These are phyloP conservation scores for Percina caprodes DNA, from an alignment of 2,113 vertebrate species.

Conservation along the genomic window DNA sequence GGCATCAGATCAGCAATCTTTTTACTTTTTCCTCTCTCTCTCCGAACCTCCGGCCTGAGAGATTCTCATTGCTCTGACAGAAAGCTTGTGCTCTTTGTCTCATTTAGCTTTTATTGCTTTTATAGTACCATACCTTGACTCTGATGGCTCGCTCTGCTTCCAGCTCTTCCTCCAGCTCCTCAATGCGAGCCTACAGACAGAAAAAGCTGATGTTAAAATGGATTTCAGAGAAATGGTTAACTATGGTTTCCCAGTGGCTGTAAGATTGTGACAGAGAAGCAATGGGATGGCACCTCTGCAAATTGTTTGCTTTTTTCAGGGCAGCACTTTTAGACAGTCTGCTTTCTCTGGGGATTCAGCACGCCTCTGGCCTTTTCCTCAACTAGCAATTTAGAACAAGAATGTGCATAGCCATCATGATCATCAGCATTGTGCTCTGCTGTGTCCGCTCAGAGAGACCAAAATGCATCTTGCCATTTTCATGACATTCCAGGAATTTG, in stretches of 20 bases:
- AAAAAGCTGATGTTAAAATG: constrained; percentile 16
- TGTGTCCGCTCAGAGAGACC: constrained; percentile 25
- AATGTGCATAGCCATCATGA: constrained; percentile 74
- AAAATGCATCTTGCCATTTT: constrained; percentile 34
- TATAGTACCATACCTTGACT: constrained; percentile 78
- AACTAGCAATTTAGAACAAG: constrained; percentile 81
- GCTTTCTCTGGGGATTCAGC: constrained; percentile 63
- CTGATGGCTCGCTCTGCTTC: constrained; percentile 83
- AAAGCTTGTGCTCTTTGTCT: constrained; percentile 25
- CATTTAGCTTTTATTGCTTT: not conserved
- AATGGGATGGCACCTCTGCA: constrained; percentile 35
- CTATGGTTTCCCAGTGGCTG: constrained; percentile 21
- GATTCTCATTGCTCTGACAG: not conserved
- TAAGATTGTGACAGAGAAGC: constrained; percentile 40
- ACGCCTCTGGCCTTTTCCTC: constrained; percentile 66
- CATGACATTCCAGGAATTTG: constrained; percentile 57
- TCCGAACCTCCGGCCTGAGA: constrained; percentile 6
- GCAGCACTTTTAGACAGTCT: constrained; percentile 34
- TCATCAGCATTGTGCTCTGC: constrained; percentile 68
- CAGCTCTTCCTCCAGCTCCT: constrained; percentile 88
- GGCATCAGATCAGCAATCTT: constrained; percentile 11
- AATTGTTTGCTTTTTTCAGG: constrained; percentile 70
- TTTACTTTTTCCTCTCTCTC: constrained; percentile 1
- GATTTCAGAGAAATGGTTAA: not conserved
- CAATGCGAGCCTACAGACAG: constrained; percentile 79